Percentiles rank a stretch among this genome's conserved stretches.
These are phyloP conservation scores for Acipenser transmontanus DNA, from an alignment of 2,797 vertebrate species.

Conservation along the genomic window DNA sequence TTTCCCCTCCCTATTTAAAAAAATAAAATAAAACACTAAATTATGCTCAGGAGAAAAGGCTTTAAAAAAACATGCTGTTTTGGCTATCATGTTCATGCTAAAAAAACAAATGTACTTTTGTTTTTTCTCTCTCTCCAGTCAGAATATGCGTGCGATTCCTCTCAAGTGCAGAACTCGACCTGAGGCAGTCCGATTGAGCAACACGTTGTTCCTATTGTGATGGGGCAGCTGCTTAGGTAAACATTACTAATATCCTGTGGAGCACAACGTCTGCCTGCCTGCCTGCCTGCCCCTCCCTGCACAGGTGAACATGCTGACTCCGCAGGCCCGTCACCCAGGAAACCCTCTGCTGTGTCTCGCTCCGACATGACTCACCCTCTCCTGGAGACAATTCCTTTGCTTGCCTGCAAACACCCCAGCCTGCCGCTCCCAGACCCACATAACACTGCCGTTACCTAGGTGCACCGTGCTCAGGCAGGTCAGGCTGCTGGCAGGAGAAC, in stretches of 20 bases:
- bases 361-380: no score
- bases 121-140: background rate
- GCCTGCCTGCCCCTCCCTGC: background rate
- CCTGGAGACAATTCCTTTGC: background rate
- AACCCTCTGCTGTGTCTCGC: no score
- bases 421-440: background rate
- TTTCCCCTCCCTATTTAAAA: no score
- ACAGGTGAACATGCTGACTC: no score
- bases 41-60: no score
- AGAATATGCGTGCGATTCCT: background rate
- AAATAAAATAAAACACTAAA: no score
- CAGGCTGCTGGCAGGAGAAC: background rate
- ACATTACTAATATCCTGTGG: constrained; percentile 1
- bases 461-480: background rate
- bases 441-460: background rate
- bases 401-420: background rate
- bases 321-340: no score
- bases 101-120: no score
- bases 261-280: background rate
- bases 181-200: background rate
- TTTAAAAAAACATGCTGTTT: no score
- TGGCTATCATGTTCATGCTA: no score
- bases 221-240: background rate
- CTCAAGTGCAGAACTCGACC: background rate
- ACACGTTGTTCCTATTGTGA: background rate